Conservation (phyloP, 2,113 vertebrate genomes). For the Abramis brama region DNA sequence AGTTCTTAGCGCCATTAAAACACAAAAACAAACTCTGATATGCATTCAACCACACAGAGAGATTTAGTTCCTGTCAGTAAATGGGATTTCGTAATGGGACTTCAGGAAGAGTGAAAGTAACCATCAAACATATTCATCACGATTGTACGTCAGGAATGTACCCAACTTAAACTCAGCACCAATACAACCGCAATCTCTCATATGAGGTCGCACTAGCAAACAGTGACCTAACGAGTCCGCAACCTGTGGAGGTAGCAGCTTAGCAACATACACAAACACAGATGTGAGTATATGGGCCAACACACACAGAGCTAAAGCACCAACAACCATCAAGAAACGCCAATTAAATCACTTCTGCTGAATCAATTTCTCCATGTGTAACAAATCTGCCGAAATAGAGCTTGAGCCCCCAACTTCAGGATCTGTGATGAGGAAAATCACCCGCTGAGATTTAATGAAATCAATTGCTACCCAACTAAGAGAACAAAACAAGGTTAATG, state of each 20-base stretch:
- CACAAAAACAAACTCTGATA: slow-evolving; percentile 5
- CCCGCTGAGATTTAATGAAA: background rate
- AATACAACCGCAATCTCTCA: background rate
- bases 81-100: background rate
- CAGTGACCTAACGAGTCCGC: slow-evolving; percentile 36
- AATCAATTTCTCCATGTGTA: slow-evolving; percentile 38
- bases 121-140: background rate
- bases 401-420: background rate
- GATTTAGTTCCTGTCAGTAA: background rate
- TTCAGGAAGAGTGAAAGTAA: slow-evolving; percentile 7
- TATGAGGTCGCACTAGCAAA: slow-evolving; percentile 4
- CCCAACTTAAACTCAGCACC: background rate
- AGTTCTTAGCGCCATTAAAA: slow-evolving; percentile 9
- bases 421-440: background rate
- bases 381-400: slow-evolving; percentile 3
- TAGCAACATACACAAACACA: slow-evolving; percentile 57
- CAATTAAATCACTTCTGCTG: slow-evolving; percentile 46
- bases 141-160: background rate
- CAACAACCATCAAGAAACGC: background rate
- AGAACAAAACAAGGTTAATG: background rate
- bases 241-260: slow-evolving; percentile 50
- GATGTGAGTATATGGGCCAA: slow-evolving; percentile 47
- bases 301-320: slow-evolving; percentile 22
- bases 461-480: background rate
- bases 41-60: background rate